Evolutionary conservation across 2,888 invertebrate genomes (phyloP).

Genomic region (Deilephila porcellus): DNA sequence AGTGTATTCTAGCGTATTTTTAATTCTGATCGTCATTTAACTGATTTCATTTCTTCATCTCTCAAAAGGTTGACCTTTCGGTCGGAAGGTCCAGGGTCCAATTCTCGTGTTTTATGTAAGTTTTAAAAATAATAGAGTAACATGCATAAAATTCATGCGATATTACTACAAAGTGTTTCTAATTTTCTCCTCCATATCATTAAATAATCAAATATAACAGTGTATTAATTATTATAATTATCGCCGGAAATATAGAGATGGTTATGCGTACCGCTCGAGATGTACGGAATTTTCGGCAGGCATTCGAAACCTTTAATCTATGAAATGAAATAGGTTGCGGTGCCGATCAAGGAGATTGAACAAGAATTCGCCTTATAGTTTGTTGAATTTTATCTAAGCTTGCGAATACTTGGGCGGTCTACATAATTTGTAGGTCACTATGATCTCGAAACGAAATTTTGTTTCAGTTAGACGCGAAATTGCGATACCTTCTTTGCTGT

Average conservation of each 20-base stretch:
- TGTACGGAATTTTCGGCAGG: slow-evolving; percentile 20
- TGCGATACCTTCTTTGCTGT: neutral
- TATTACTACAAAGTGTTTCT: no score
- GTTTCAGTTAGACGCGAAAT: neutral
- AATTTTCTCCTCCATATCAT: no score
- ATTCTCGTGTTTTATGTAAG: no score
- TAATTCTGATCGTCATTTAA: no score
- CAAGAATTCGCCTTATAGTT: slow-evolving; percentile 23
- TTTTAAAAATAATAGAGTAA: no score
- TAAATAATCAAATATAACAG: no score
- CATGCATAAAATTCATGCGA: no score
- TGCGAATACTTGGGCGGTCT: slow-evolving; percentile 5
- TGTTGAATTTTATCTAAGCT: slow-evolving; percentile 18
- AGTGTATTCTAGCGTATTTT: no score
- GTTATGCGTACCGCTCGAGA: slow-evolving; percentile 3
- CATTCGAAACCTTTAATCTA: slow-evolving; percentile 11
- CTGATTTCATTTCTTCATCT: no score
- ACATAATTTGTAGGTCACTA: slow-evolving; percentile 15
- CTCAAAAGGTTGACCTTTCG: no score
- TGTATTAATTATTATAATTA: neutral
- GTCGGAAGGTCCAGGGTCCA: no score
- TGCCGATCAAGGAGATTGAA: slow-evolving; percentile 26
- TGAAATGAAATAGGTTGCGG: slow-evolving; percentile 19
- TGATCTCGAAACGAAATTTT: neutral
- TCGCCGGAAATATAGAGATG: neutral